A percentile compares a stretch with the other conserved stretches of the same genome.
These are phyloP conservation scores for Spialia ferax DNA, from an alignment of 2,888 invertebrate species.

Conservation along the genomic window DNA sequence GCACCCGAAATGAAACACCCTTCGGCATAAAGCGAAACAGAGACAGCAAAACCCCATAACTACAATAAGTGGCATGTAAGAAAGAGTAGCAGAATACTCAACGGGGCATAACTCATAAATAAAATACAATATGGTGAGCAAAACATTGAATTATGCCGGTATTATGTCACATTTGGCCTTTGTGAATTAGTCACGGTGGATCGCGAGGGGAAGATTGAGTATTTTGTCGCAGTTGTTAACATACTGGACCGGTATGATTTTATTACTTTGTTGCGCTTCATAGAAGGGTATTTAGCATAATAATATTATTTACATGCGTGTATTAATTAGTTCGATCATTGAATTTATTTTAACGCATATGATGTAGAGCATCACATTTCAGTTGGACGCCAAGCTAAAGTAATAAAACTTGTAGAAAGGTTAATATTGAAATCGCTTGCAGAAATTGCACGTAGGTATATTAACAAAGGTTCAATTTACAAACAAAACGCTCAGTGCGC, in stretches of 20 bases:
- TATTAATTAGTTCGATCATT: slow-evolving; percentile 7
- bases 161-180: slow-evolving; percentile 87
- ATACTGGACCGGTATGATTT: slow-evolving; percentile 64
- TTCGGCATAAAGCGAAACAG: slow-evolving; percentile 58
- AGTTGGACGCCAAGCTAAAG: no score
- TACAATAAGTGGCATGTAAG: slow-evolving; percentile 42
- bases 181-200: slow-evolving; percentile 80
- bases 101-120: slow-evolving; percentile 86
- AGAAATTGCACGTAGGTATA: slow-evolving; percentile 44
- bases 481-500: slow-evolving; percentile 64
- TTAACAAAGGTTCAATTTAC: slow-evolving; percentile 65
- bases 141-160: slow-evolving; percentile 87
- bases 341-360: neutral
- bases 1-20: slow-evolving; percentile 78
- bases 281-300: slow-evolving; percentile 16
- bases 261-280: slow-evolving; percentile 53
- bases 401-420: neutral
- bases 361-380: neutral
- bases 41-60: slow-evolving; percentile 56
- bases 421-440: slow-evolving; percentile 1
- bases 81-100: slow-evolving; percentile 66
- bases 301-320: neutral
- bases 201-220: slow-evolving; percentile 74
- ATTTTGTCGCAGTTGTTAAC: slow-evolving; percentile 70
- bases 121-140: slow-evolving; percentile 88